Evolutionary conservation across 2,797 vertebrate species (phyloP), one percentile per base, ranked within the genome.

Genomic region (Galaxias olidus): DNA sequence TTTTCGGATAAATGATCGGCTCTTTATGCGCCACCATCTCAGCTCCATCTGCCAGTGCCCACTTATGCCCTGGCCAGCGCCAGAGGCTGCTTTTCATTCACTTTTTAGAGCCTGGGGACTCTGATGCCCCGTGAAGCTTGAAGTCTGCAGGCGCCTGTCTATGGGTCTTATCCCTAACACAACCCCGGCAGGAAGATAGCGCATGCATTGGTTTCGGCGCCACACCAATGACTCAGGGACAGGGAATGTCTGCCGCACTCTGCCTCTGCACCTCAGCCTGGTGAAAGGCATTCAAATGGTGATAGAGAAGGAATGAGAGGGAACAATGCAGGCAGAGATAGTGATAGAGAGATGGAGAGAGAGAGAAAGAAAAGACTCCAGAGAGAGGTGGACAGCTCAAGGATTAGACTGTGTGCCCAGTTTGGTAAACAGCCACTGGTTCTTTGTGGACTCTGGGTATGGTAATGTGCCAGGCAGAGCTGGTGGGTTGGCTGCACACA

Each of bases 231-330:
- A 86, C 67, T 89, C 86, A 86, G 71, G 68, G 78, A 72, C 65
- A 10, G 82, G 68, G 84, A 88, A 88, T 87, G 89, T 88, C 81
- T 76, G 77, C 74, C 74, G 74, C 82, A 63, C 61, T 74, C 73
- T 13, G 65, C 81, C 86, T 71, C 60, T 50, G 59, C 84, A 87
- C 82, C 82, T 80, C 74, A 1, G 79, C 71, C 81, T 43, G 58
- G 62, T 68, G 78, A 88, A 75, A 84, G 67, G 61, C 69, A 30
- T 51, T 0, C 57, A 75, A 74, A 72, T 73, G 68, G 59, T 82
- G 87, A 87, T 85, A 84, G 72, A 53, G 65, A 43, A n/a, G 15
- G 42, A 52, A n/a, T n/a, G 55, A 30, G 19, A 60, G 59, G 58
- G 71, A 82, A 87, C 81, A 86, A 42, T n/a, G 47, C 17, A 45